phyloP scores from a whole-genome alignment of 2,797 vertebrate species.

The Merluccius polli region DNA sequence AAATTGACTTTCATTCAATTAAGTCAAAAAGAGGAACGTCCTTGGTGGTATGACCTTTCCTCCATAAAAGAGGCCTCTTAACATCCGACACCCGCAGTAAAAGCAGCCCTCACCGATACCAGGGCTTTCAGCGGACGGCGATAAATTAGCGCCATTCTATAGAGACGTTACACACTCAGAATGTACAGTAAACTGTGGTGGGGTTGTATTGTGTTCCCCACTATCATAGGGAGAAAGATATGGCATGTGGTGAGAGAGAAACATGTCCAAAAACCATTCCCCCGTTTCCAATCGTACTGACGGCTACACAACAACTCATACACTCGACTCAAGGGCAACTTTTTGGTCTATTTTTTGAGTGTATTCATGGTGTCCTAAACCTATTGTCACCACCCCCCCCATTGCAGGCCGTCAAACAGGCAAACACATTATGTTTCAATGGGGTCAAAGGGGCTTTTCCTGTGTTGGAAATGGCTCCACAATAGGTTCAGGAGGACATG shows the following conservation, averaged over 20 bases:
- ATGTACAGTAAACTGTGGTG: too few relatives aligned
- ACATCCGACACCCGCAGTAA: slow-evolving; percentile 59
- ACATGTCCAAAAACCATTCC: too few relatives aligned
- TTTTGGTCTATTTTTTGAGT: neutral
- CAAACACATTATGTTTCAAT: slow-evolving; percentile 43
- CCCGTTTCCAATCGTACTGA: too few relatives aligned
- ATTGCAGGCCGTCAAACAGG: slow-evolving; percentile 29
- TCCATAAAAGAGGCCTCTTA: slow-evolving; percentile 52
- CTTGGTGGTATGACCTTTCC: slow-evolving; percentile 47
- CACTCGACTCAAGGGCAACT: neutral
- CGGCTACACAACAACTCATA: too few relatives aligned
- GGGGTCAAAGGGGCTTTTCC: slow-evolving; percentile 48
- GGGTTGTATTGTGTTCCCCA: neutral
- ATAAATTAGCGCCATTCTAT: slow-evolving; percentile 51
- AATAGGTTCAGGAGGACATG: slow-evolving; percentile 53
- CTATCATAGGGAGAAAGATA: neutral
- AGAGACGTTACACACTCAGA: too few relatives aligned
- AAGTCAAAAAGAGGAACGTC: too few relatives aligned
- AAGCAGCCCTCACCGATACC: slow-evolving; percentile 42
- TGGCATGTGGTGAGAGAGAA: neutral
- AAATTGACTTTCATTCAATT: too few relatives aligned
- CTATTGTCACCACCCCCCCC: slow-evolving; percentile 6
- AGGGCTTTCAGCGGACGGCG: slow-evolving; percentile 35
- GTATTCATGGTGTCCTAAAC: slow-evolving; percentile 5
- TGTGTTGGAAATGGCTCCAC: slow-evolving; percentile 50